Base-by-base conservation (phyloP, 1,140 invertebrate species). In the Hycleus phaleratus region DNA sequence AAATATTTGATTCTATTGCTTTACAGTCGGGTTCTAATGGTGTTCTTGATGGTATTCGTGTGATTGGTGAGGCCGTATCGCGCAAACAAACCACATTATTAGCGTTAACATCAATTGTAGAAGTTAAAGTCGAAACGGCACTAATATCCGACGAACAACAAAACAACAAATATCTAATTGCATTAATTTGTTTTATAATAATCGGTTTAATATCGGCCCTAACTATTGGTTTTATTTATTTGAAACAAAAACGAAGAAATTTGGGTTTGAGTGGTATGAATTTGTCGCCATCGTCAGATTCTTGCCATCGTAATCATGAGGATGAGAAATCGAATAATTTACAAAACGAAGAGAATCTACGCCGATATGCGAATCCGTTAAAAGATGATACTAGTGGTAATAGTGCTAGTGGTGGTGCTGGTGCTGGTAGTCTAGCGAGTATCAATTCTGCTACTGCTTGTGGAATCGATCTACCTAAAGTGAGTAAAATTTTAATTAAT, bases 321-420 rank as follows among this genome's bases (percentile, higher is more conserved):
- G 87, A 91, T 71, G 89, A 92, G 65, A 91, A 92, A 68, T 89
- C 87, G 0, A 92, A 92, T 67, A 93, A 93, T 71, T 75, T 92
- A 43, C 90, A 93, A 70, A 93, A 93, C 72, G 90, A 93, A 69
- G 90, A 94, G 72, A 93, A 93, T 66, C 75, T 93, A 24, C 80
- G 90, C 74, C 84, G 79, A 78, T 83, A 83, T 66, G 77, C 81
- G 9, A 84, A 83, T 66, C 81, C 82, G 0, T 62, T 83, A 9
- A 84, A 82, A 60, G 82, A 81, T 26, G 75, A 79, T 78, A 63
- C 72, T 18, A 71, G 71, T 12, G 73, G 72, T 58, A 73, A 71
- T 58, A 62, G 71, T 61, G 71, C 65, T 5, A 70, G 69, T 59
- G 66, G 70, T 38, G 68, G 68, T 59, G 70, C 68, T 8, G 62